phyloP scores from a whole-genome alignment of 2,797 vertebrate species.

The Sebastes reedi region DNA sequence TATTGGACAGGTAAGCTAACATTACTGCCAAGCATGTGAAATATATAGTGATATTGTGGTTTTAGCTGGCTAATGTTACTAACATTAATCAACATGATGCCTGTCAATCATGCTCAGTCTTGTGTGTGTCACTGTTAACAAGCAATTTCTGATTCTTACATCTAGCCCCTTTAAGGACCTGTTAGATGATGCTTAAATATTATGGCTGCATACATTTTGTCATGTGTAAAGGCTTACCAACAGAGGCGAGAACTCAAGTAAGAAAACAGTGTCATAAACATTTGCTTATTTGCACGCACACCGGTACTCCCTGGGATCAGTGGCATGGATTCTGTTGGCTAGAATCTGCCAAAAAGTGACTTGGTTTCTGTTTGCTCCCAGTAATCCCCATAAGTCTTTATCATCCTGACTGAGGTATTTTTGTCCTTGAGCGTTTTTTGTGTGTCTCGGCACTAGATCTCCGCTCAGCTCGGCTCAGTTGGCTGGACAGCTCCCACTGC shows the following conservation, averaged over 20 bases:
- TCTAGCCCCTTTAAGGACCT: not conserved
- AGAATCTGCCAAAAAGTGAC: constrained; percentile 10
- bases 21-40: no score
- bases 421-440: constrained; percentile 22
- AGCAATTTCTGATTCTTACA: no score
- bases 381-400: not conserved
- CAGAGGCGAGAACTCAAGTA: not conserved
- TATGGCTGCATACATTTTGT: not conserved
- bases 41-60: no score
- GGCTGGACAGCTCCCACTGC: constrained; percentile 28
- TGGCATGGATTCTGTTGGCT: not conserved
- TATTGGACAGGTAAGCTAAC: no score
- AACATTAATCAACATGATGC: no score
- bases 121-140: no score
- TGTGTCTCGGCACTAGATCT: constrained; percentile 4
- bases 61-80: no score
- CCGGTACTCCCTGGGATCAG: not conserved
- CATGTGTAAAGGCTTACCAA: not conserved
- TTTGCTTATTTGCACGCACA: not conserved
- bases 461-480: constrained; percentile 5
- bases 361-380: not conserved
- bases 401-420: constrained; percentile 30
- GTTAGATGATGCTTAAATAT: not conserved
- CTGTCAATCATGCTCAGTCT: no score
- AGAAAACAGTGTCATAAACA: not conserved